These are phyloP conservation scores for Parazoanthus atlanticus DNA, from an alignment of 92 coral and sea anemone species.

Conservation along the genomic window DNA sequence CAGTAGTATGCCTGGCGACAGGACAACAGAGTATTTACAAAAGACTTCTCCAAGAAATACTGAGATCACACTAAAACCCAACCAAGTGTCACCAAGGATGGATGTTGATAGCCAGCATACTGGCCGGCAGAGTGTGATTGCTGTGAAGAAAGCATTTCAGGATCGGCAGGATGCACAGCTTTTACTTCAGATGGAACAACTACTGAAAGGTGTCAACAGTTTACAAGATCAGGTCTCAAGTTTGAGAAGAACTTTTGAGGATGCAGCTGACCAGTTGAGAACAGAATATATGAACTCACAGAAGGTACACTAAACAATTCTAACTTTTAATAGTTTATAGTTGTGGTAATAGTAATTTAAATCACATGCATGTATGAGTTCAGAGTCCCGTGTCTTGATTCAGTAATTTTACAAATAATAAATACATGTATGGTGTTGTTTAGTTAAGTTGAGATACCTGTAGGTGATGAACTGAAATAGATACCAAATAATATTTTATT, in stretches of 20 bases:
- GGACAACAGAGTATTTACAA: conserved; percentile 46
- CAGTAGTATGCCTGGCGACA: conserved; percentile 53
- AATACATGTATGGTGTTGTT: no score
- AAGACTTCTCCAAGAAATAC: conserved; percentile 51
- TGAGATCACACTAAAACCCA: conserved; percentile 76
- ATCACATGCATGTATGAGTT: no score
- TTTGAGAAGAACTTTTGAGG: conserved; percentile 61
- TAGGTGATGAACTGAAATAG: no score
- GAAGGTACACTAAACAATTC: conserved; percentile 55
- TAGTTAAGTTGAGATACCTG: no score
- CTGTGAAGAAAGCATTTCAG: conserved; percentile 74
- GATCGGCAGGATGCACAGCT: conserved; percentile 80
- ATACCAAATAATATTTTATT: no score
- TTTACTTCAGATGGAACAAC: conserved; percentile 72
- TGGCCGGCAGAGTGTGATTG: conserved; percentile 81
- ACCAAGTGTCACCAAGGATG: conserved; percentile 76
- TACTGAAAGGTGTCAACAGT: conserved; percentile 54
- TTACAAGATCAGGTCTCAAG: conserved; percentile 49
- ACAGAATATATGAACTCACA: conserved; percentile 66
- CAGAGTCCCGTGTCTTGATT: no score
- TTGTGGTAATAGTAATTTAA: neutral
- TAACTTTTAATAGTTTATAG: no score
- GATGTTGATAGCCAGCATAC: conserved; percentile 45
- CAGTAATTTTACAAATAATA: no score
- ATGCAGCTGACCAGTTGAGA: conserved; percentile 43